Base-by-base conservation (phyloP, 2,797 vertebrate species). In the Monodelphis domestica region DNA sequence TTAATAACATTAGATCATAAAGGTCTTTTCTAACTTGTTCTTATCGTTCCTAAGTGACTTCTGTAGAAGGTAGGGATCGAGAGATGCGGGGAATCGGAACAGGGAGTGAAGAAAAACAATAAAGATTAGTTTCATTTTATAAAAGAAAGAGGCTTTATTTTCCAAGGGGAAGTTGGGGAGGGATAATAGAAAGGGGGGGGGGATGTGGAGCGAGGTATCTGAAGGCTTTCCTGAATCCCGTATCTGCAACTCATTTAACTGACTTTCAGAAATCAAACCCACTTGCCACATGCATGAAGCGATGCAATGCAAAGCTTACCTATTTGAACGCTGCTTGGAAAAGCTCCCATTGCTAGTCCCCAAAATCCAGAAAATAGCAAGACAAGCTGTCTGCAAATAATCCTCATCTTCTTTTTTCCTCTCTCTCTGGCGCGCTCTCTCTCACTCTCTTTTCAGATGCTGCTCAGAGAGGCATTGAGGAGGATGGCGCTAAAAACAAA, bases 301-400 rank as follows among this genome's bases (percentile, higher is more conserved):
- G 54, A 92, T 97, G 95, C 98, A 95, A 96, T 97, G 98, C 98
- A 98, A 98, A 98, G 98, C 98, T 99, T 98, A 99, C 99, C 99
- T 99, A 99, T 99, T 98, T 99, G 99, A 97, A 99, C 99, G 93
- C 99, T 99, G 99, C 99, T 99, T 98, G 99, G 99, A 99, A 99
- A 99, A 98, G 99, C 99, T 99, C 99, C 99, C 98, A 99, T 98
- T 97, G 99, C 98, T 98, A 99, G 98, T 98, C 99, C 99, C 99
- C 99, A 99, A 98, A 99, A 99, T 98, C 99, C 99, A 98, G 99
- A 99, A 99, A 99, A 99, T 98, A 99, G 98, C 98, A 99, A 99
- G 98, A 99, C 98, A 99, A 99, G 99, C 98, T 99, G 99, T 98
- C 98, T 99, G 99, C 98, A 99, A 98, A 98, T 99, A 99, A 99